Evolutionary conservation across 2,888 invertebrate species (phyloP), one percentile per base, ranked within the genome.

Genomic region (Eurytoma californica): DNA sequence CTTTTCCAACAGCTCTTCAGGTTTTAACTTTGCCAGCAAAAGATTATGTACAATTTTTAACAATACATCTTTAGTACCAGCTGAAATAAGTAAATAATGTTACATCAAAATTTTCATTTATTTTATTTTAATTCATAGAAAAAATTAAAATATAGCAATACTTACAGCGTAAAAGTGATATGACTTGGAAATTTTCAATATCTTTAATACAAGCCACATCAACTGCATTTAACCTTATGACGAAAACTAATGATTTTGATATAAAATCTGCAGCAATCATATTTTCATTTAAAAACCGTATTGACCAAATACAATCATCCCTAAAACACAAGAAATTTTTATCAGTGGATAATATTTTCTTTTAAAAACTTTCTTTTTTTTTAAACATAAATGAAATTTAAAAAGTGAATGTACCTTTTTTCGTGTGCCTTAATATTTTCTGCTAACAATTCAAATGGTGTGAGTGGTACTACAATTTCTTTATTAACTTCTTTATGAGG

Each of bases 281-380:
- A 74, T 83, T 83, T 63, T 77, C 81, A 20, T 84, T 80, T 9
- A 84, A 16, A 70, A 82, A 47, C 78, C 80, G 76, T 75, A 86
- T 75, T 7, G 83, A 72, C 88, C 88, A 88, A 76, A 88, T 87
- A 61, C 85, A 84, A 18, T 86, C 82, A 16, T 85, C 69, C 9
- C 88, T 88, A 61, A 75, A 86, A 86, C 58, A 72, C 49, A 20
- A 51, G 58, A 67, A 61, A 49, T 68, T 53, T 57, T 65, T 72
- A 61, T 66, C n/a, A 18, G 9, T 30, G 66, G 60, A 47, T 24
- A 58, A 13, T 14, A 53, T 49, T 47, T 13, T 2, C 24, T 24
- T 24, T 24, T 24, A 24, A 24, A 1, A 24, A 24, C 2, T 24
- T 24, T 24, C 24, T 2, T 78, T 28, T 14, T 57, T 18, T 39